Conservation (phyloP, 2,888 invertebrate species). For the Idaea straminata region DNA sequence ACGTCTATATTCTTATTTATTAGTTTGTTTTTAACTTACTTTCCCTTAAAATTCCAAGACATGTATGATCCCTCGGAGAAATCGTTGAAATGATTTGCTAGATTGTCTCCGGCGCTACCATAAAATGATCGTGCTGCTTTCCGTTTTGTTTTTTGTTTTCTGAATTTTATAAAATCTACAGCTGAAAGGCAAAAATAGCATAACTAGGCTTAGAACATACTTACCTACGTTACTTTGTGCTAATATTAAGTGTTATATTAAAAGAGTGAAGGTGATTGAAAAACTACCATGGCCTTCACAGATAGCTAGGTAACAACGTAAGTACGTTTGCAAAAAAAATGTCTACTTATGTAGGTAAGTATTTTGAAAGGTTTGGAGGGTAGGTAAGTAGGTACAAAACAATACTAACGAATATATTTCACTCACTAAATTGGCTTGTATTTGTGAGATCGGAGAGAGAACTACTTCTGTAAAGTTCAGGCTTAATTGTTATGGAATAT, state of each 20-base stretch:
- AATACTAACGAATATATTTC: conserved; percentile 44
- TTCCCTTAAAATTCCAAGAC: conserved; percentile 64
- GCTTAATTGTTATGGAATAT: conserved; percentile 69
- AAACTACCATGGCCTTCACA: background rate
- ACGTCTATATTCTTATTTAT: background rate
- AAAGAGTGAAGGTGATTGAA: background rate
- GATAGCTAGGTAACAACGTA: background rate
- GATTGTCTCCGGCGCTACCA: conserved; percentile 57
- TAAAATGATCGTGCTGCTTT: conserved; percentile 25
- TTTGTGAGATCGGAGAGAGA: conserved; percentile 62
- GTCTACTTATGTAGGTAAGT: background rate
- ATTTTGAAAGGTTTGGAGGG: background rate
- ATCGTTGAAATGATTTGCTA: conserved; percentile 37
- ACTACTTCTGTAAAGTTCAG: conserved; percentile 57
- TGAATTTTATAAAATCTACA: conserved; percentile 50
- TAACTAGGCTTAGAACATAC: background rate
- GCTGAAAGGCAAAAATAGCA: conserved; percentile 38
- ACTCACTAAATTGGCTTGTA: conserved; percentile 65
- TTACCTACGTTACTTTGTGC: background rate
- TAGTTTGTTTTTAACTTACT: conserved; percentile 43
- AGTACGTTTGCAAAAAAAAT: background rate
- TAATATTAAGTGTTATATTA: background rate
- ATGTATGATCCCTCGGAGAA: conserved; percentile 47
- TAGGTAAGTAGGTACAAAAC: conserved; percentile 12
- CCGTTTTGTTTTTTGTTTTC: conserved; percentile 16